Evolutionary conservation across 2,888 invertebrate genomes (phyloP), one percentile per base, ranked within the genome.

Genomic region (Argyresthia albistria): DNA sequence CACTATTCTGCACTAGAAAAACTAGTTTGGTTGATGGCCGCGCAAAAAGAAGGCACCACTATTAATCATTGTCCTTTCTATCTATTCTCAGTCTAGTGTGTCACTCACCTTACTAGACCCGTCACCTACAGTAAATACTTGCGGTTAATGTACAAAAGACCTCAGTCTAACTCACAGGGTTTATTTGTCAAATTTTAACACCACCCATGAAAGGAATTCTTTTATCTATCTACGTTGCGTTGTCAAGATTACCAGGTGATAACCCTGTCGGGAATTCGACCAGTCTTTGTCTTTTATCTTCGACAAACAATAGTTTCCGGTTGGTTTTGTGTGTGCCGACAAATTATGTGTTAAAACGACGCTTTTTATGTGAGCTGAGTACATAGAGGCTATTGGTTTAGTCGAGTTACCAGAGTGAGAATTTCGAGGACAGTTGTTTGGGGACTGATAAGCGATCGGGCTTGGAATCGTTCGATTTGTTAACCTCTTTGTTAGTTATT

Each of bases 241-340:
- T 57, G 59, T 56, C 51, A 57, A 73, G 78, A 75, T 77, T 76
- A 73, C 60, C 64, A 56, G 59, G 55, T 76, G 83, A 84, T 84
- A 84, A 86, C 72, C 68, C 61, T 63, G 67, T 66, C 68, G 73
- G 71, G 74, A 77, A 73, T 70, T 69, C 73, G 67, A 64, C 70
- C 66, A 70, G 66, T 77, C 71, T 83, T 86, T 83, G 82, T 84
- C 69, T 75, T 70, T 82, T 84, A 84, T 87, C 87, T 84, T 67
- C 65, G 62, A 60, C 73, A 86, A 87, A 87, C 78, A 84, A 73
- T 72, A 70, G 71, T 84, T 82, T 86, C 87, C 86, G 56, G 83
- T 70, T 66, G 60, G 66, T 58, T 67, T 64, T 61, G 61, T 63
- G 63, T 63, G 57, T 57, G 59, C 62, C 62, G 59, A 67, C 67